A percentile compares a stretch with the other conserved stretches of the same genome.
Conservation (phyloP, 2,113 vertebrate species). For the Rhea pennata region DNA sequence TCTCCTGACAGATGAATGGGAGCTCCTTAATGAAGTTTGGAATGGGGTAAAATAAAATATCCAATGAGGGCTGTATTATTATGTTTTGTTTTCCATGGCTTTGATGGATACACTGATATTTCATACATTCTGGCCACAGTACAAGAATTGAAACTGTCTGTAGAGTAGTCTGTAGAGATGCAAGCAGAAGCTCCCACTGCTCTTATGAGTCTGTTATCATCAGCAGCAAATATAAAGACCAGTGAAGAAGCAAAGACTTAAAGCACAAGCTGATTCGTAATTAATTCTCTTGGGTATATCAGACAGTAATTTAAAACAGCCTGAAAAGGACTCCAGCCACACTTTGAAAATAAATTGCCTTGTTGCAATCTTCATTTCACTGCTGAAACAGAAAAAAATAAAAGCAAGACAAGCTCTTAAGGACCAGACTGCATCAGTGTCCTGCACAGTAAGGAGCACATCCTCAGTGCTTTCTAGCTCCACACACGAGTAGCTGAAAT, state of each 20-base stretch:
- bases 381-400: neutral
- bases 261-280: neutral
- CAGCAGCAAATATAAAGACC: neutral
- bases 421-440: neutral
- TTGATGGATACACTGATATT: neutral
- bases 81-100: neutral
- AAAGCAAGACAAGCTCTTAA: neutral
- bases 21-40: neutral
- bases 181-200: neutral
- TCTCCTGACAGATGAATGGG: neutral
- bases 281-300: neutral
- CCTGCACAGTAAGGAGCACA: fast-evolving
- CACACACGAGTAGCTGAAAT: neutral
- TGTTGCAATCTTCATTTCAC: neutral
- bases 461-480: neutral
- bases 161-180: neutral
- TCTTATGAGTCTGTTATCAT: neutral
- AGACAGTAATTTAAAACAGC: neutral
- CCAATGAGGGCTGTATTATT: neutral
- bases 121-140: neutral
- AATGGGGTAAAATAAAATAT: neutral
- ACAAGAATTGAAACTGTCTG: neutral
- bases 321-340: neutral
- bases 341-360: neutral
- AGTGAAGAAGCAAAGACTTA: neutral